Percentiles rank a stretch among this genome's conserved stretches.
Evolutionary conservation across 2,113 vertebrate genomes (phyloP).

Genomic region (Zootoca vivipara): DNA sequence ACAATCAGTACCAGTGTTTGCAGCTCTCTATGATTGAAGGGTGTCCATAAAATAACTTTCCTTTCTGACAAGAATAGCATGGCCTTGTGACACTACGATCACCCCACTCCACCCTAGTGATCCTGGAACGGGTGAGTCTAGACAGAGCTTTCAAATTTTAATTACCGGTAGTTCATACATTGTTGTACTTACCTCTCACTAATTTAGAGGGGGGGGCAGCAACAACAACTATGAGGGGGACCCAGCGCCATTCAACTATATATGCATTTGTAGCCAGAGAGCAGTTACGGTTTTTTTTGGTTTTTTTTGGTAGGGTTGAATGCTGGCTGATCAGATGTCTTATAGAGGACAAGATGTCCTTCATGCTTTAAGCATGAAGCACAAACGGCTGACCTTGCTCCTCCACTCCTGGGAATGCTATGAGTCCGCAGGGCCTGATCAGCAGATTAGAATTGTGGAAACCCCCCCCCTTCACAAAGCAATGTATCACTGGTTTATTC

Average conservation of each 20-base stretch:
- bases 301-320: not conserved
- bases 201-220: not conserved
- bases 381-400: not conserved
- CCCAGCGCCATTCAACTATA: not conserved
- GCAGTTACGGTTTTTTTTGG: not conserved
- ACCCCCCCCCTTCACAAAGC: not conserved
- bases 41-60: not conserved
- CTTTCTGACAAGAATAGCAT: not conserved
- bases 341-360: not conserved
- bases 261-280: not conserved
- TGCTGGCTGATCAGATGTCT: not conserved
- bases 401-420: not conserved
- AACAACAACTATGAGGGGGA: not conserved
- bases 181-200: not conserved
- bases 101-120: not conserved
- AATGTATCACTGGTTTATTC: constrained; percentile 26
- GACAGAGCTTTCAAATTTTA: not conserved
- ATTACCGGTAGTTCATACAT: not conserved
- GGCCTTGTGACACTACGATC: not conserved
- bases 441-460: not conserved
- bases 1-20: not conserved
- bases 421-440: not conserved
- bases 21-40: not conserved
- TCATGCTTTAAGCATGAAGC: not conserved
- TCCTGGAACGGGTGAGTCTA: not conserved